These are phyloP conservation scores for Emydocephalus ijimae DNA, from an alignment of 2,113 vertebrate genomes.

Conservation along the genomic window DNA sequence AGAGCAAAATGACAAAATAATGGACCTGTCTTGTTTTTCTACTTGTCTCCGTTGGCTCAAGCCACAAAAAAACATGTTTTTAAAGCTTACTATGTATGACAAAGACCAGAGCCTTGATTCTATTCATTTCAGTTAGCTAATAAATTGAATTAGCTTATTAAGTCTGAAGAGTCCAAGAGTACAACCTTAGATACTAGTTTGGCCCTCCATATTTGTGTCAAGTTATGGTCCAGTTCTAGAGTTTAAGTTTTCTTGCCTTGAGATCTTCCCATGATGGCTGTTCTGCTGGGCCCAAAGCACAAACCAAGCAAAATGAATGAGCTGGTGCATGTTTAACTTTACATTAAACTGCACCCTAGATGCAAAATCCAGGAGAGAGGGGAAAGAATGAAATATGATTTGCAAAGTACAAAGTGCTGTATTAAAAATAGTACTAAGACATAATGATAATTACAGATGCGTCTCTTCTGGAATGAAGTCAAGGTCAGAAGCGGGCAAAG, in stretches of 20 bases:
- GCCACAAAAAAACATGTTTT: not conserved
- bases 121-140: not conserved
- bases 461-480: not conserved
- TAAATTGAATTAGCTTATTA: not conserved
- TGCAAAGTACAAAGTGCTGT: conserved; percentile 3
- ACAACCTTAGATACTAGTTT: not conserved
- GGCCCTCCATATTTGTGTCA: not conserved
- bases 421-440: not conserved
- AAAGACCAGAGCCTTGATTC: not conserved
- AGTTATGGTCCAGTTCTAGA: not conserved
- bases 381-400: not conserved
- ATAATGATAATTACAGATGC: conserved; percentile 15
- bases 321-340: not conserved
- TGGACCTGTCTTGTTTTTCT: not conserved
- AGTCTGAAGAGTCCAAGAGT: not conserved
- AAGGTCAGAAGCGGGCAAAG: not conserved
- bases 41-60: not conserved
- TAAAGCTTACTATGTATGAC: not conserved
- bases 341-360: not conserved
- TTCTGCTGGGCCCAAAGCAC: not conserved
- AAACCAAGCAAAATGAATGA: not conserved
- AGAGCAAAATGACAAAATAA: not conserved
- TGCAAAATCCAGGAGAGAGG: not conserved
- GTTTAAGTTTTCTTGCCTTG: not conserved
- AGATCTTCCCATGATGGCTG: not conserved